Evolutionary conservation across 2,888 invertebrate genomes (phyloP).

Genomic region (Aproaerema taeniolella): DNA sequence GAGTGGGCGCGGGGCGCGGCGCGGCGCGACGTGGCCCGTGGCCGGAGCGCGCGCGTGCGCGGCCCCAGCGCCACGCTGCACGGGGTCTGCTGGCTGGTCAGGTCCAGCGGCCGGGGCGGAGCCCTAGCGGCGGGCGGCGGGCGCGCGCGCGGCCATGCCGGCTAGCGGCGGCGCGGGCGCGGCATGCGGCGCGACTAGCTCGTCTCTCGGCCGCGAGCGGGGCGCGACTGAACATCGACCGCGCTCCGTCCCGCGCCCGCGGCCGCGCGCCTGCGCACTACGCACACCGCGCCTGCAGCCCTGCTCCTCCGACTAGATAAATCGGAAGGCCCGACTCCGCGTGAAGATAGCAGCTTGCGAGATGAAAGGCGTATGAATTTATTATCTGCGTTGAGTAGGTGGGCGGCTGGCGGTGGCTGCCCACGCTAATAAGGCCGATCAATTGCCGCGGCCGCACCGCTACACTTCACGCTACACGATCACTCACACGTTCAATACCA

Average conservation of each 20-base stretch:
- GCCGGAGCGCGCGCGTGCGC: constrained; percentile 16
- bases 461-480: no score
- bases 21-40: constrained; percentile 9
- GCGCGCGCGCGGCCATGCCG: constrained; percentile 48
- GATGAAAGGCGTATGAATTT: no score
- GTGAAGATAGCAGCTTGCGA: neutral
- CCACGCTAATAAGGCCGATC: no score
- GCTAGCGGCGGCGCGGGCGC: constrained; percentile 50
- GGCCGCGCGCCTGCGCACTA: constrained; percentile 24
- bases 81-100: constrained; percentile 54
- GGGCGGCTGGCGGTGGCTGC: no score
- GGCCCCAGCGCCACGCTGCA: constrained; percentile 42
- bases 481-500: no score
- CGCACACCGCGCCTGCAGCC: constrained; percentile 22
- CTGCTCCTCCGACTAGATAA: constrained; percentile 1
- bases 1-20: no score
- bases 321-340: neutral
- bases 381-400: no score
- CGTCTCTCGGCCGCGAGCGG: constrained; percentile 49
- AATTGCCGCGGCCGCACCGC: no score
- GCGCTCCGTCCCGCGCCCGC: constrained; percentile 25
- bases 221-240: constrained; percentile 51
- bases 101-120: constrained; percentile 39
- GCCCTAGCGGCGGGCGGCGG: constrained; percentile 33
- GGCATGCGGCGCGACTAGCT: constrained; percentile 51